A percentile compares a stretch with the other conserved stretches of the same genome.
Conservation (phyloP, 2,888 invertebrate species). For the Cyclophora punctaria region DNA sequence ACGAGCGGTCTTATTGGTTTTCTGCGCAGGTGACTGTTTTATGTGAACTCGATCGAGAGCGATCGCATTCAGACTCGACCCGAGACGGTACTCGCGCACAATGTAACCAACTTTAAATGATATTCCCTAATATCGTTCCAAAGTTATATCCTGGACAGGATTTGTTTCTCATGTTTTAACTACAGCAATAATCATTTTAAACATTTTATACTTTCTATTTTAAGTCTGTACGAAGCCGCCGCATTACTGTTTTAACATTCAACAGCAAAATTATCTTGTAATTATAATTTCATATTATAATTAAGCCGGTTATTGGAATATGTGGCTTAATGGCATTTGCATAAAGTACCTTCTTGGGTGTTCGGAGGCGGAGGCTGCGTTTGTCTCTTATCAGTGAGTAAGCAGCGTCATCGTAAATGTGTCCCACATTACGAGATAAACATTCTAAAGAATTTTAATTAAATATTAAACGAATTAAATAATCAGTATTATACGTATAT, state of each 20-base stretch:
- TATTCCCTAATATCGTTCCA: constrained; percentile 67
- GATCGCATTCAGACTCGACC: constrained; percentile 3
- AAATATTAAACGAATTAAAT: constrained; percentile 75
- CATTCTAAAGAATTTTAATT: constrained; percentile 72
- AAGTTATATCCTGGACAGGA: constrained; percentile 46
- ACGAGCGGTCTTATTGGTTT: constrained; percentile 62
- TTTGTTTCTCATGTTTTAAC: constrained; percentile 36
- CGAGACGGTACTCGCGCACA: constrained; percentile 28
- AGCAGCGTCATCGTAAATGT: constrained; percentile 73
- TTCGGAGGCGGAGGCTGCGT: constrained; percentile 41
- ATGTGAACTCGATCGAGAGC: constrained; percentile 31
- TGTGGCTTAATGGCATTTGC: constrained; percentile 57
- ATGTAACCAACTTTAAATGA: constrained; percentile 51
- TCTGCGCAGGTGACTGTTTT: constrained; percentile 55
- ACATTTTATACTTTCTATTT: constrained; percentile 54
- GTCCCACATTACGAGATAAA: constrained; percentile 74
- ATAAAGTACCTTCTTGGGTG: constrained; percentile 66
- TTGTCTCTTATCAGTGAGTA: constrained; percentile 64
- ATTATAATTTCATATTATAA: constrained; percentile 70
- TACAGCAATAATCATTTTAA: constrained; percentile 39
- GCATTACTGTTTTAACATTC: constrained; percentile 63
- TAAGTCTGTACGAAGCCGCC: constrained; percentile 50
- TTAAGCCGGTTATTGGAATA: constrained; percentile 51
- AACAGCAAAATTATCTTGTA: constrained; percentile 70
- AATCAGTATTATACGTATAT: constrained; percentile 73